Conservation (phyloP, 2,113 vertebrate genomes). For the Notechis scutatus region DNA sequence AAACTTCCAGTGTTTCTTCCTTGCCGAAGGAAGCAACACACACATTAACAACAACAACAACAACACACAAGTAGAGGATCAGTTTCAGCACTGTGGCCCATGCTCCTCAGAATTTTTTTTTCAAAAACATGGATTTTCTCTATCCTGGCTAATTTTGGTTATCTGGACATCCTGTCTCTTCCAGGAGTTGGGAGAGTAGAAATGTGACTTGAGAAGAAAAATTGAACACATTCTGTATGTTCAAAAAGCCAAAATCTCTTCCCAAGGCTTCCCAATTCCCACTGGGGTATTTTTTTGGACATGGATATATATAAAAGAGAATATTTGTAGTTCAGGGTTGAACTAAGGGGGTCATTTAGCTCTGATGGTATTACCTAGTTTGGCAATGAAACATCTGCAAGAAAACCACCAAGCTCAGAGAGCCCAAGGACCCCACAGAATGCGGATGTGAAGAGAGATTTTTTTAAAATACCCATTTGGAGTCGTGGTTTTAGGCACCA, state of each 20-base stretch:
- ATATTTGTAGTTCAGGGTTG: no score
- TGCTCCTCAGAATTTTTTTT: not conserved
- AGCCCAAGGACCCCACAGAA: no score
- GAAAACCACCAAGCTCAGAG: no score
- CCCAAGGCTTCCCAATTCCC: not conserved
- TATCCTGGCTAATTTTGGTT: not conserved
- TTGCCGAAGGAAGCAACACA: not conserved
- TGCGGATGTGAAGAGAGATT: no score
- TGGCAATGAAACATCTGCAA: no score
- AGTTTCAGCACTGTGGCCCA: not conserved
- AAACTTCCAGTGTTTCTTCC: not conserved
- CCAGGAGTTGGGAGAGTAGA: no score
- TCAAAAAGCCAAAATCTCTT: constrained; percentile 51
- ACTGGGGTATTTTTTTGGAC: not conserved
- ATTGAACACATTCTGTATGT: constrained; percentile 44
- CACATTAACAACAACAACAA: no score
- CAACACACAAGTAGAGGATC: not conserved
- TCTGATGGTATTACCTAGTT: no score
- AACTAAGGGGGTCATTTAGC: no score
- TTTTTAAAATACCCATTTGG: no score
- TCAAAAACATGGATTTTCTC: not conserved
- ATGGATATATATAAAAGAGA: not conserved
- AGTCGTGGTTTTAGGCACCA: no score
- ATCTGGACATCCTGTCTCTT: not conserved
- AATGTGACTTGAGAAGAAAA: constrained; percentile 15